phyloP scores from a whole-genome alignment of 2,888 invertebrate genomes.

The Dryobotodes eremita region DNA sequence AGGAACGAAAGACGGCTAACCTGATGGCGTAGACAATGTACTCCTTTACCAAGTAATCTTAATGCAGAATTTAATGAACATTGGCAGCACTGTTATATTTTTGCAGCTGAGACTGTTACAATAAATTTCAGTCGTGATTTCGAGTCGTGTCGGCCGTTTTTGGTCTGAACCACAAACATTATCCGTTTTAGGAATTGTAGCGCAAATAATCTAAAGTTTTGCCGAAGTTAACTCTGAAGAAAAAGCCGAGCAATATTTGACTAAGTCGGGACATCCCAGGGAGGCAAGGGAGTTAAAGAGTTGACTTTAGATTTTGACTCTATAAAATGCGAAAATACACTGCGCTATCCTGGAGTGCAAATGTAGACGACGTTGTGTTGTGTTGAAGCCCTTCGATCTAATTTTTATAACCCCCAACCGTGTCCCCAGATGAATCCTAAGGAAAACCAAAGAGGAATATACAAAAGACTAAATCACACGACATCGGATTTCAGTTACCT shows the following conservation, averaged over 20 bases:
- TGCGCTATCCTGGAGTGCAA: not conserved
- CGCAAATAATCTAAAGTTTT: not conserved
- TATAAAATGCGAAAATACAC: not conserved
- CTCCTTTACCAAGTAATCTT: not conserved
- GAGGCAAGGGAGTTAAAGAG: not conserved
- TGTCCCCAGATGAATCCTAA: not conserved
- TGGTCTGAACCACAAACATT: not conserved
- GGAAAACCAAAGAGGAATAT: not conserved
- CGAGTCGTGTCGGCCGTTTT: not conserved
- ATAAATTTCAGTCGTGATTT: conserved; percentile 20
- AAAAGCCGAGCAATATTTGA: not conserved
- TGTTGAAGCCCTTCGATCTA: too few relatives aligned
- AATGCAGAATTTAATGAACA: not conserved
- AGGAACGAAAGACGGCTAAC: not conserved
- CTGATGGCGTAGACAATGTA: not conserved
- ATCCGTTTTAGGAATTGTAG: conserved; percentile 15
- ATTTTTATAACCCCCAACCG: not conserved
- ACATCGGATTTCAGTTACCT: not conserved
- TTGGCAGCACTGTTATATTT: not conserved
- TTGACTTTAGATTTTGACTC: not conserved
- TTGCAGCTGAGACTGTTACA: not conserved
- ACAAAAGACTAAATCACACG: not conserved
- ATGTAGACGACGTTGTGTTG: not conserved
- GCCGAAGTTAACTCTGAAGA: conserved; percentile 1
- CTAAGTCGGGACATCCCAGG: not conserved